Conservation (phyloP, 2,797 vertebrate genomes). For the Anolis apletophallus region DNA sequence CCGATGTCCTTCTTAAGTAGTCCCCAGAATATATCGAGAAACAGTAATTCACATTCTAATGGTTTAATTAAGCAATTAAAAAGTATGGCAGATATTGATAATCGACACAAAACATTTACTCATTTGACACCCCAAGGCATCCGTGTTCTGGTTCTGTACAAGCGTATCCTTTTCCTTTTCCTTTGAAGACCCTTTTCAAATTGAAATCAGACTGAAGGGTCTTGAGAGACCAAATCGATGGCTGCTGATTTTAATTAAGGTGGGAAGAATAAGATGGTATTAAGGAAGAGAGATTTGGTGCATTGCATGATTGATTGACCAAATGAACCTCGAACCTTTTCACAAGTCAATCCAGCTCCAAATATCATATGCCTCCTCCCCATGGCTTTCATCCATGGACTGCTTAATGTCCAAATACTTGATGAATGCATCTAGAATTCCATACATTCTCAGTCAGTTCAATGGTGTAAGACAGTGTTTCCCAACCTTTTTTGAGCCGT, state of each 20-base stretch:
- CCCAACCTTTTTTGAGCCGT: too few relatives aligned
- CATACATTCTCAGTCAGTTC: neutral
- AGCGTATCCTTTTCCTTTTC: neutral
- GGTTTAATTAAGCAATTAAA: conserved; percentile 46
- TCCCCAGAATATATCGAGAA: conserved; percentile 15
- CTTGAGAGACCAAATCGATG: conserved; percentile 41
- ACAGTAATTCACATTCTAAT: conserved; percentile 31
- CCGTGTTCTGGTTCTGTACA: conserved; percentile 1
- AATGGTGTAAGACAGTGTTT: too few relatives aligned
- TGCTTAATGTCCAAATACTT: neutral
- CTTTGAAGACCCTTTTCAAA: conserved; percentile 33
- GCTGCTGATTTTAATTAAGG: conserved; percentile 47
- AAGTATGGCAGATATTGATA: conserved; percentile 39
- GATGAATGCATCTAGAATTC: neutral
- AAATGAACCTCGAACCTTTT: conserved; percentile 38
- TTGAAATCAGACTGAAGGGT: conserved; percentile 45
- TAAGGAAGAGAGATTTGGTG: conserved; percentile 37
- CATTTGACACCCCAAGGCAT: conserved; percentile 9
- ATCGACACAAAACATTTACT: conserved; percentile 36
- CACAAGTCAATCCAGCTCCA: conserved; percentile 3
- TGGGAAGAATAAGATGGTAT: conserved; percentile 45
- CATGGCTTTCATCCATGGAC: neutral
- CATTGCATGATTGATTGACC: conserved; percentile 28
- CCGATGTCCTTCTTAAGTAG: conserved; percentile 15
- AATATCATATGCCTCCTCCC: neutral